Base-by-base conservation (phyloP, 2,797 vertebrate species). In the Cercopithecus hamlyni region DNA sequence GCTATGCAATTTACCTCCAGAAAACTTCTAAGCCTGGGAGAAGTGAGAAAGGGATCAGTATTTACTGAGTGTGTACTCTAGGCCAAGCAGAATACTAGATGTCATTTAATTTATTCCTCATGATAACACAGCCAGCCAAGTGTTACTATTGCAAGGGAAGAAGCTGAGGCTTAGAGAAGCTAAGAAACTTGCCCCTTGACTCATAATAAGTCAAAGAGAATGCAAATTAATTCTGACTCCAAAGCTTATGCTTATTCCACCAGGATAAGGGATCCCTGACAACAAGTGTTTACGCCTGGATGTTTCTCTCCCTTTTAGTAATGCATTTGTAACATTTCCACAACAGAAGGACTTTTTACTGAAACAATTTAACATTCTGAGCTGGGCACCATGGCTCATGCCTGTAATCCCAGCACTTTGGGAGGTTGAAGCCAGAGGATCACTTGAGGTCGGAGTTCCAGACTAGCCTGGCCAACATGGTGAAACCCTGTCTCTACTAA, bases 321-420 rank as follows among this genome's bases (percentile, higher is more conserved):
- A 75, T 7, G 55, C 30, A 48, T 76, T 30, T 48, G 41, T 41
- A 75, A 85, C 75, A 91, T 94, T 88, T 93, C 79, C 61, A 95
- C 43, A 96, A 81, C 22, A 91, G 27, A 81, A 33, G 61, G 33
- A 97, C n/a, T 80, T 89, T 89, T 84, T 57, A 84, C 57, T 95
- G 45, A 90, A 95, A 94, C n/a, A 86, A 84, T 86, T 77, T 83
- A 95, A 95, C 45, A 73, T 52, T 94, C 55, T 64, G 61, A 64
- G 7, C 61, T n/a, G 33, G 61, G 61, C 15, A n/a, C 61, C 30
- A n/a, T 67, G 30, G 30, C 30, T n/a, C 33, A 0, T 3, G 0
- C 61, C 30, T 67, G 17, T 67, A 67, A 67, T 67, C 61, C 61
- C 61, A 67, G 61, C 61, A 67, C 61, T 67, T n/a, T n/a, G 61